Evolutionary conservation across 2,888 invertebrate species (phyloP), one percentile per base, ranked within the genome.

Genomic region (Cantharis flavilabris): DNA sequence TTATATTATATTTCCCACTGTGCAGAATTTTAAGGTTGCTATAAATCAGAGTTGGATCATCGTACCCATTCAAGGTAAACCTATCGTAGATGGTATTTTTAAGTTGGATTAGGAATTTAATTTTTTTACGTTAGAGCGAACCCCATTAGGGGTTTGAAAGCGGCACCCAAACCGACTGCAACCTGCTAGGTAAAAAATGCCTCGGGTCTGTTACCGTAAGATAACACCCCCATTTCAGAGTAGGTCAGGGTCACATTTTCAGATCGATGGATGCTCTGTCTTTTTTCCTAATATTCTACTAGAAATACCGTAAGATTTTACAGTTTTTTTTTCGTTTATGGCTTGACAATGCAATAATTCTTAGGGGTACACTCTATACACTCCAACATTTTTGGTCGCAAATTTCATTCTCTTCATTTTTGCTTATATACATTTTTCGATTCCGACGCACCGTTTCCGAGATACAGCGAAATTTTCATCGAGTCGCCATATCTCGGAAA

Each of bases 151-250:
- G 65, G 65, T 65, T 65, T 20, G n/a, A 16, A 65, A 65, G 13
- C 33, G n/a, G 2, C 33, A 23, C 23, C 5, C 33, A 5, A n/a
- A 13, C 20, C 20, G 23, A 23, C 65, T n/a, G 23, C 65, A 67
- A 67, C 65, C 65, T 67, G 65, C 65, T 67, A 16, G 63, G 75
- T 62, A 71, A 23, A 71, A 70, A 74, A 23, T 23, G 62, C 26
- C 63, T 70, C 33, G 73, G 77, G 77, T 74, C 74, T 73, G 71
- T 71, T 77, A 74, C 73, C 69, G 62, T 30, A 72, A 64, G 74
- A 69, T 16, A 62, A 72, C 79, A 76, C 77, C 77, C 77, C 71
- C 73, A 72, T 79, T 72, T 72, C 16, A 76, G 76, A 79, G 79
- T 79, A 79, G 79, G 79, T 79, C 79, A 79, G 71, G 79, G 79